These are phyloP conservation scores for Vimba vimba DNA, from an alignment of 2,113 vertebrate species.

Conservation along the genomic window DNA sequence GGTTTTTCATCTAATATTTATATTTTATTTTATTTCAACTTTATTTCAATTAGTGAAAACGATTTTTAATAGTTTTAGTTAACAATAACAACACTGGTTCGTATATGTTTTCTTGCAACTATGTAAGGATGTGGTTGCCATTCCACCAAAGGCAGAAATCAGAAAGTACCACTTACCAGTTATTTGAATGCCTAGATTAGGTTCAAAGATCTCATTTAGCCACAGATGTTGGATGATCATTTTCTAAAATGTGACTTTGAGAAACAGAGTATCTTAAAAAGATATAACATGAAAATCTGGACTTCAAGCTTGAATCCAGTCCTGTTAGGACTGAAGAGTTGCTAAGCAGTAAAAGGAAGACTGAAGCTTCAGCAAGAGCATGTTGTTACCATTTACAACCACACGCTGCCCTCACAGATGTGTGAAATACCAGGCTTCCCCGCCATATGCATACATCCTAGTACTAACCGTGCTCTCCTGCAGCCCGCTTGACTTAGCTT, in stretches of 20 bases:
- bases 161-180: background rate
- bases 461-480: slow-evolving; percentile 41
- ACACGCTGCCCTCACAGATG: slow-evolving; percentile 57
- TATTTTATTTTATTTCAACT: background rate
- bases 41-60: background rate
- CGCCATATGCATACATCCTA: slow-evolving; percentile 63
- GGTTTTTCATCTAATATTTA: background rate
- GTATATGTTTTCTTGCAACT: background rate
- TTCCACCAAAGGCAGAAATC: background rate
- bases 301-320: background rate
- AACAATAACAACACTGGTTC: background rate
- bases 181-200: background rate
- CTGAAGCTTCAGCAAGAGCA: slow-evolving; percentile 33
- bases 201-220: background rate
- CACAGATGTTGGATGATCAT: background rate
- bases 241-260: background rate
- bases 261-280: slow-evolving; percentile 4
- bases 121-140: background rate
- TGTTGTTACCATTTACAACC: slow-evolving; percentile 45
- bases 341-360: slow-evolving; percentile 55
- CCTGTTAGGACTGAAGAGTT: slow-evolving; percentile 4
- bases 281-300: background rate
- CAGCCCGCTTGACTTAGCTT: slow-evolving; percentile 25
- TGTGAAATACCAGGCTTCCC: slow-evolving; percentile 72
- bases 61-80: background rate